A percentile compares a stretch with the other conserved stretches of the same genome.
These are phyloP conservation scores for Lagorchestes hirsutus DNA, from an alignment of 2,797 vertebrate species.

Conservation along the genomic window DNA sequence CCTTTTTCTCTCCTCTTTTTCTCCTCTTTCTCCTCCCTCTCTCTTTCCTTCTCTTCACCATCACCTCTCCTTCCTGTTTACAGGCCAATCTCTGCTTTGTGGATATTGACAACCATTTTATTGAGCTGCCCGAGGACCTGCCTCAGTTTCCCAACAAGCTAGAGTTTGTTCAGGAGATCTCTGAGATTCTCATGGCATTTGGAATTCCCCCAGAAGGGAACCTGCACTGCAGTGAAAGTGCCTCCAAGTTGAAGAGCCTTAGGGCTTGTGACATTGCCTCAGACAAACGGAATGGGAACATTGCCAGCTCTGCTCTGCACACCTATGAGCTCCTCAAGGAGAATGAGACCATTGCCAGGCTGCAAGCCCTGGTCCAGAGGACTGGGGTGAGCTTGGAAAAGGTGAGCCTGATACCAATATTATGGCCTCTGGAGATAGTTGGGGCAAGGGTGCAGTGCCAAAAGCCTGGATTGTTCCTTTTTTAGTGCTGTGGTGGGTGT, in stretches of 20 bases:
- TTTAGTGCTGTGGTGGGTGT: not conserved
- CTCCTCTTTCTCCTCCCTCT: slow-evolving; percentile 14
- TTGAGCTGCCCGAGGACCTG: slow-evolving; percentile 97
- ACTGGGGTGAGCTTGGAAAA: slow-evolving; percentile 97
- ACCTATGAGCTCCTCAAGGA: slow-evolving; percentile 95
- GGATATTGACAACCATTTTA: slow-evolving; percentile 99
- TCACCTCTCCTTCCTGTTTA: slow-evolving; percentile 72
- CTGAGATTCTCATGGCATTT: slow-evolving; percentile 95
- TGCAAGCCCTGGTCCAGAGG: slow-evolving; percentile 98
- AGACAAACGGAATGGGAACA: slow-evolving; percentile 97
- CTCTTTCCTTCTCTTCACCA: slow-evolving; percentile 33
- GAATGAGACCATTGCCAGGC: slow-evolving; percentile 96
- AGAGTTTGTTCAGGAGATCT: slow-evolving; percentile 99
- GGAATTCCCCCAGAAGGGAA: slow-evolving; percentile 95
- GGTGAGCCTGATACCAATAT: slow-evolving; percentile 83
- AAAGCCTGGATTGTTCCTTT: not conserved
- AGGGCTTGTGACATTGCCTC: slow-evolving; percentile 91
- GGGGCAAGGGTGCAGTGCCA: not conserved
- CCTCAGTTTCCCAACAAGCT: slow-evolving; percentile 99
- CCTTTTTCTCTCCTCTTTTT: not conserved
- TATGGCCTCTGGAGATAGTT: not conserved
- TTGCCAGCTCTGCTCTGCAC: slow-evolving; percentile 93
- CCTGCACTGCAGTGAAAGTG: slow-evolving; percentile 91
- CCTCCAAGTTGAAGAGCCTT: slow-evolving; percentile 90
- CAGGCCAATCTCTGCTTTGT: slow-evolving; percentile 99